Evolutionary conservation across 2,113 vertebrate genomes (phyloP).

Genomic region (Engystomops pustulosus): DNA sequence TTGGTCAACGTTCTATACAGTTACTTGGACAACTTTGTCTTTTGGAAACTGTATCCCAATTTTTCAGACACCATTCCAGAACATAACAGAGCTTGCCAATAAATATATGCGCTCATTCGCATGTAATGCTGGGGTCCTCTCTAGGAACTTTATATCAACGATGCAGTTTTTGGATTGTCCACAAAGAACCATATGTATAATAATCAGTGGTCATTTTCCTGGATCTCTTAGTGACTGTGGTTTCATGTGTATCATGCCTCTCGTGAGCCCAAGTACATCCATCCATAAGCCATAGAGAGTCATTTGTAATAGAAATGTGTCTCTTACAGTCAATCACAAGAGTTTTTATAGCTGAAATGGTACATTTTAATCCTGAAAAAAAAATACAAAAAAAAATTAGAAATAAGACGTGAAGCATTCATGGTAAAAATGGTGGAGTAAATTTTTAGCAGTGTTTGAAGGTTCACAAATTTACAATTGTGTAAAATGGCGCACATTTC

Average conservation of each 20-base stretch:
- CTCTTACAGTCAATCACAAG: not conserved
- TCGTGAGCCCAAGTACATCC: conserved; percentile 21
- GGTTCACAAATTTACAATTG: not conserved
- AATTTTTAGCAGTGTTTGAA: not conserved
- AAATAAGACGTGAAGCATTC: no score
- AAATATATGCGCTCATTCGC: conserved; percentile 35
- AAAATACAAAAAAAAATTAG: not conserved
- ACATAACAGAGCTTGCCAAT: conserved; percentile 26
- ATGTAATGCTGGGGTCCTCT: conserved; percentile 19
- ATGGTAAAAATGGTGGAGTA: no score
- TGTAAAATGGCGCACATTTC: not conserved
- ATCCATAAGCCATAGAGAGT: not conserved
- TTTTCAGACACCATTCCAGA: conserved; percentile 43
- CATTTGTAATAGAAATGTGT: not conserved
- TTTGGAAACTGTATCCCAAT: conserved; percentile 42
- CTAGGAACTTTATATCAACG: conserved; percentile 32
- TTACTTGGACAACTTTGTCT: conserved; percentile 26
- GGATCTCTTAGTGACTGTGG: conserved; percentile 14
- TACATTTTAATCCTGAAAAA: not conserved
- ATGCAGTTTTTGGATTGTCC: not conserved
- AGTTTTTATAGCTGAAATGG: not conserved
- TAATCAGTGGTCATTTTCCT: conserved; percentile 37
- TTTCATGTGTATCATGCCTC: not conserved
- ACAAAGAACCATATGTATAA: conserved; percentile 34
- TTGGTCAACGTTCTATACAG: not conserved